phyloP scores from a whole-genome alignment of 2,888 invertebrate genomes.

The Tuta absoluta region DNA sequence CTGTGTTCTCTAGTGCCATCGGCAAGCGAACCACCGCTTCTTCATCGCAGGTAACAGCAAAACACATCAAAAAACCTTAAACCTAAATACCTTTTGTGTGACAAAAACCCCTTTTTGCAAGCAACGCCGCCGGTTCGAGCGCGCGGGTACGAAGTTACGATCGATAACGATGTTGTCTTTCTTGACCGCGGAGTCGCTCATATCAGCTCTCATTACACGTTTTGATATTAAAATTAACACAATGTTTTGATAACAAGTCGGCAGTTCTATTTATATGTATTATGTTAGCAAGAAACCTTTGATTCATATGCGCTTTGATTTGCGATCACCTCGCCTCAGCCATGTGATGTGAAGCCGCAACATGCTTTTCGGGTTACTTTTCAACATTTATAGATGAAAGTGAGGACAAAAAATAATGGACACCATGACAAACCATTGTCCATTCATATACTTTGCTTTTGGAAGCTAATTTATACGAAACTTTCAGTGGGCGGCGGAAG shows the following conservation, averaged over 20 bases:
- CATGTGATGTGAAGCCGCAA: constrained; percentile 19
- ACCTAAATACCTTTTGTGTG: constrained; percentile 53
- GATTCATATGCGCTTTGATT: constrained; percentile 33
- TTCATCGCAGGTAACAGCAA: constrained; percentile 61
- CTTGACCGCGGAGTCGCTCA: constrained; percentile 55
- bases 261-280: constrained; percentile 17
- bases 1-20: constrained; percentile 69
- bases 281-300: constrained; percentile 2
- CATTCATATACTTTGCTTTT: constrained; percentile 31
- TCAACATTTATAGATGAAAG: neutral
- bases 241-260: constrained; percentile 44
- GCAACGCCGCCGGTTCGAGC: constrained; percentile 53
- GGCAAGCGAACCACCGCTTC: constrained; percentile 56
- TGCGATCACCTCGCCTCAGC: neutral
- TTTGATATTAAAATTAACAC: constrained; percentile 32
- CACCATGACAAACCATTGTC: constrained; percentile 28
- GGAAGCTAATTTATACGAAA: constrained; percentile 37
- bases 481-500: constrained; percentile 57
- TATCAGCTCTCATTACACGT: constrained; percentile 49
- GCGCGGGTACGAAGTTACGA: constrained; percentile 69
- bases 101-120: constrained; percentile 49
- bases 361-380: neutral
- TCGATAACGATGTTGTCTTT: constrained; percentile 78
- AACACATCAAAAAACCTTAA: constrained; percentile 32
- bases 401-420: constrained; percentile 15